Conservation (phyloP, 2,113 vertebrate genomes). For the Thinocorus orbignyianus region DNA sequence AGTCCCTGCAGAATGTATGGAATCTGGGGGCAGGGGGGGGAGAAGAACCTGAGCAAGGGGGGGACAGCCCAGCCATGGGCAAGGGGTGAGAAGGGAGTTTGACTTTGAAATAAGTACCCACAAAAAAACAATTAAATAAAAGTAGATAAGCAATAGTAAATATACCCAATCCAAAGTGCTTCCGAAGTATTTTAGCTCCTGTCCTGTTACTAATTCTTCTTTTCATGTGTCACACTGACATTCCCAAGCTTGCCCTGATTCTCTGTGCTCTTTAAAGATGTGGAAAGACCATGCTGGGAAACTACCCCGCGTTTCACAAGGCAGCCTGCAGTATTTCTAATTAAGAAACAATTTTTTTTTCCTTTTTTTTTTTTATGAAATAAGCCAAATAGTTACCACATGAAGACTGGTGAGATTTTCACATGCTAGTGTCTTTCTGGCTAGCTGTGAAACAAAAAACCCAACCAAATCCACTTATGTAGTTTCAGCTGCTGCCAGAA, state of each 20-base stretch:
- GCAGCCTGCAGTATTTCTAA: background rate
- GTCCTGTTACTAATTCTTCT: background rate
- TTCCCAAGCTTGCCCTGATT: background rate
- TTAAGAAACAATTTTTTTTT: background rate
- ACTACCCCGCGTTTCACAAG: background rate
- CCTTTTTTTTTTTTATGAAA: background rate
- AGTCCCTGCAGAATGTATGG: background rate
- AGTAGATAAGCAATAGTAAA: background rate
- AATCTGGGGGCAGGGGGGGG: too few species aligned
- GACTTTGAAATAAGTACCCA: background rate
- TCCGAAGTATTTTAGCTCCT: background rate
- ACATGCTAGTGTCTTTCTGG: background rate
- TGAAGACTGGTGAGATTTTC: background rate
- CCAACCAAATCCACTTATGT: too few species aligned
- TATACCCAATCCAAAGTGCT: background rate
- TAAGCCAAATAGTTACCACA: background rate
- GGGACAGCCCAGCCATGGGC: fast-evolving
- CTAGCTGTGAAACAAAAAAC: background rate
- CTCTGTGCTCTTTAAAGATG: background rate
- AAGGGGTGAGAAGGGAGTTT: background rate
- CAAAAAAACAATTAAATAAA: background rate
- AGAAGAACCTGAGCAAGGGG: background rate
- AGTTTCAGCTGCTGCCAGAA: background rate
- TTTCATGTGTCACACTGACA: fast-evolving
- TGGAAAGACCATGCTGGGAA: background rate